Base-by-base conservation (phyloP, 2,797 vertebrate species). In the Macropus fuliginosus region DNA sequence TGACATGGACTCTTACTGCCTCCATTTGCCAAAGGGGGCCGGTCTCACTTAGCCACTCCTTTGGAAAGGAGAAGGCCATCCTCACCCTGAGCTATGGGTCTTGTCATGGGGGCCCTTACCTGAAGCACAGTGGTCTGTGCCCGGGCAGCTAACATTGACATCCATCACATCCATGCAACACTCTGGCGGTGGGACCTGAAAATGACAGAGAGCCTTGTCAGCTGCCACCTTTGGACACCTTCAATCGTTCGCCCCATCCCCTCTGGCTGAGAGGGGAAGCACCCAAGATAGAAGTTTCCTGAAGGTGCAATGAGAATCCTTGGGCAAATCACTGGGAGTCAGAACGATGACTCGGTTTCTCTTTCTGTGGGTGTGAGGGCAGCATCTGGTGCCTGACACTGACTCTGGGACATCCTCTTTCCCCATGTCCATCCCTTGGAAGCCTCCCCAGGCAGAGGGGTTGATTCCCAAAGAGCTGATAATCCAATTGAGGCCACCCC, bases 91-190 rank as follows among this genome's bases (percentile, higher is more conserved):
- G n/a, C 21, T 21, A 21, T 40, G 18, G 87, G 40, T 57, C 81
- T 91, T 55, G 52, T 11, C 21, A 50, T 91, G 8, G 13, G 74
- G 40, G 40, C 29, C 31, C n/a, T 87, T 98, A 99, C 99, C 99
- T 98, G 99, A 98, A 92, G 98, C 98, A 97, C 99, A 99, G 12
- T 97, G 98, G 54, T 96, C 97, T 55, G 55, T 93, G 18, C 96
- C 95, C 0, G 97, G 97, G 87, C 99, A 99, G 62, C 98, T 98
- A 89, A 94, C 94, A 29, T 99, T 99, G 59, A 95, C 89, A 5
- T 98, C 98, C 96, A 97, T 55, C 31, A 59, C 12, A 13, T 98
- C 98, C 96, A 98, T 95, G 59, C 99, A 99, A 66, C 99, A 99
- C 95, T 98, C 97, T 0, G 97, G 57, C 52, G 97, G 98, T 28